Base-by-base conservation (phyloP, 2,113 vertebrate genomes). In the Saguinus imperator region DNA sequence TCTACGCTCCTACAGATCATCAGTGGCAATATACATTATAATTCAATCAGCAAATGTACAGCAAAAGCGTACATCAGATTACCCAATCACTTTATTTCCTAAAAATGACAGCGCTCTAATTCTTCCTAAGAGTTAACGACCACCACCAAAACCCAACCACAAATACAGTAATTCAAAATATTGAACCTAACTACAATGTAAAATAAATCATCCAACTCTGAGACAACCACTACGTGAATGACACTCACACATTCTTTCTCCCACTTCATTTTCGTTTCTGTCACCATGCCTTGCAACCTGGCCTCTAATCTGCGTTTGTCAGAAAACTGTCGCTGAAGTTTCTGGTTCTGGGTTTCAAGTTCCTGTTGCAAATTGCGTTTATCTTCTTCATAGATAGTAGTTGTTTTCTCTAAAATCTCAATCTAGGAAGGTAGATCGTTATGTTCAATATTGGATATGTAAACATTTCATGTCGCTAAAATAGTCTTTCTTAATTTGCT, bases 191-290 rank as follows among this genome's bases (percentile, higher is more conserved):
- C 61, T 48, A 12, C 4, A 8, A 10, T 14, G 9, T 75, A 37
- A 52, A 91, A 4, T 16, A 10, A 55, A 3, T 16, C 25, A 18
- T 4, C 21, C 25, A 1, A 37, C 70, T 76, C 14, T 5, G 11
- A 21, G 13, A 14, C 9, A 7, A 29, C 11, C 9, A 1, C 70
- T 5, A 1, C 4, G 14, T 50, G 48, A 29, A 13, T 0, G 1
- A 10, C 32, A 99, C 99, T 99, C 95, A 99, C 99, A 73, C 99
- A 99, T 97, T 99, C 99, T 97, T 99, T 99, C 97, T 99, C 99
- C 99, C 99, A 99, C 77, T 99, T 99, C 94, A 98, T 97, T 64
- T 99, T 98, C 0, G 99, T 99, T 89, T 99, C 99, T 0, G 99
- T 94, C 97, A 99, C 99, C 97, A 99, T 98, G 40, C 99, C 99